Evolutionary conservation across 2,797 vertebrate species (phyloP).

Genomic region (Semaprochilodus insignis): DNA sequence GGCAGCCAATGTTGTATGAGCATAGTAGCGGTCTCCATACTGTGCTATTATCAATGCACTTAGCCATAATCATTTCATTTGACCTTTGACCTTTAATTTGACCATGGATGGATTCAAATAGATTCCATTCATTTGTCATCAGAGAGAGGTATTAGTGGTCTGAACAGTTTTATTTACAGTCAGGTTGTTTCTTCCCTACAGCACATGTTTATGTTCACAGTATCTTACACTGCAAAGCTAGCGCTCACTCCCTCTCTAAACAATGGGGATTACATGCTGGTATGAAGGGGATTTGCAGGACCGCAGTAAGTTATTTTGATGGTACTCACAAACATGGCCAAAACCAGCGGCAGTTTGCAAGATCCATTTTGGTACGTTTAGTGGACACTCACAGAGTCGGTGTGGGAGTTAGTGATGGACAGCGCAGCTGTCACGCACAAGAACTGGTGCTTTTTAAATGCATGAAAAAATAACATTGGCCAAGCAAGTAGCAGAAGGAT

Average conservation of each 20-base stretch:
- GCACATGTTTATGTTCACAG: neutral
- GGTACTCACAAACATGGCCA: conserved; percentile 38
- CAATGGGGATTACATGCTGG: conserved; percentile 50
- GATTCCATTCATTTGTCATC: conserved; percentile 17
- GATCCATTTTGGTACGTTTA: conserved; percentile 14
- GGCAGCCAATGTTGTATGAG: neutral
- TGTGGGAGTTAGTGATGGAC: neutral
- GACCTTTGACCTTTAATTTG: too few species aligned
- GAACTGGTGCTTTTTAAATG: neutral
- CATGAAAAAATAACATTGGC: neutral
- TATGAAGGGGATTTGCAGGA: conserved; percentile 48
- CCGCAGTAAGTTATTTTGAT: conserved; percentile 51
- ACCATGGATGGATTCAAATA: neutral
- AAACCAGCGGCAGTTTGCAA: neutral
- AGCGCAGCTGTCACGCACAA: neutral
- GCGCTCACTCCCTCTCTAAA: conserved; percentile 9
- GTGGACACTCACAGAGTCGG: neutral
- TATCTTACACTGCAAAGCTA: conserved; percentile 10
- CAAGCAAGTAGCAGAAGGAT: neutral
- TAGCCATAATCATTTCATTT: neutral
- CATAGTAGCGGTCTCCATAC: neutral
- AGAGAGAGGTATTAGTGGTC: neutral
- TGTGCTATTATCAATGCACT: neutral
- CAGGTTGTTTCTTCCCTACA: neutral
- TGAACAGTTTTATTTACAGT: conserved; percentile 9